Evolutionary conservation across 2,888 invertebrate species (phyloP), one percentile per base, ranked within the genome.

Genomic region (Bugulina stolonifera): DNA sequence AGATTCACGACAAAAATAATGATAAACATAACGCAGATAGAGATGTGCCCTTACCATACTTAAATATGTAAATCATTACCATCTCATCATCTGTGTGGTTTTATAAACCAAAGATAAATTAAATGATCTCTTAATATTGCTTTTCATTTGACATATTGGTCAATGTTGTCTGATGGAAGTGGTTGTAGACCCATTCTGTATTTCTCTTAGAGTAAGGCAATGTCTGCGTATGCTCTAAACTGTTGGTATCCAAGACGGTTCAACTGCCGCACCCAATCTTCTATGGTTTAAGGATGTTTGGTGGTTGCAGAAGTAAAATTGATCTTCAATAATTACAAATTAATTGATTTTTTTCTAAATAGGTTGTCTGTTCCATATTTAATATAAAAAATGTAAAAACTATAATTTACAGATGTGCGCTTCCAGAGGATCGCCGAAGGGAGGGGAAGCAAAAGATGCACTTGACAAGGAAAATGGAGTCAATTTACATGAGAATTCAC

Each of bases 401-500:
- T 10, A 43, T 43, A 10, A 43, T 43, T 43, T 43, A 5, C 18
- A 43, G 43, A 43, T 43, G 43, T 18, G 43, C 18, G 43, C 43
- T 10, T 43, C 43, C 43, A 18, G 5, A 18, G 18, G 43, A 43
- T 43, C 43, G 18, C 43, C 43, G 5, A 43, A 43, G 18, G 43
- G 5, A 43, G 43, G 10, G 43, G 43, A 43, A 18, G 43, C 18
- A 43, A 43, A 43, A 43, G 43, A 43, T 10, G 5, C 43, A 10
- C 43, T 43, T 10, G 43, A 43, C 43, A 43, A 43, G 43, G 43
- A 43, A 43, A 43, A 43, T 18, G 43, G 43, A 43, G 18, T 69
- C 54, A 43, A 10, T 43, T 22, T 52, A 14, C 25, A 52, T 27
- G 29, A 52, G 25, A 43, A 82, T 75, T 78, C 79, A 0, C 77